phyloP scores from a whole-genome alignment of 2,113 vertebrate species.

The Motacilla alba region DNA sequence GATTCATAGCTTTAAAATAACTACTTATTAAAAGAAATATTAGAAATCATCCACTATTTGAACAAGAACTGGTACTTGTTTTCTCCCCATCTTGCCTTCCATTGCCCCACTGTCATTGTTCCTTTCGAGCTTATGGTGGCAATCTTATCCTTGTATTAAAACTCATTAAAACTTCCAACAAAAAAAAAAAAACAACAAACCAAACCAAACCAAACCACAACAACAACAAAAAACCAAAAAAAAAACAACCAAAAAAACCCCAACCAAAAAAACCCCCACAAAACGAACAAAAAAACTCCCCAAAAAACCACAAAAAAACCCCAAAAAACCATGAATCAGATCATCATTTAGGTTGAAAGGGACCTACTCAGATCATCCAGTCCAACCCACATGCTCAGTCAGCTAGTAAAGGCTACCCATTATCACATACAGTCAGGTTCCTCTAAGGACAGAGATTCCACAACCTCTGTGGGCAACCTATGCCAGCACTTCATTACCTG shows the following conservation, averaged over 20 bases:
- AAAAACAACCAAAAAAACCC: no score
- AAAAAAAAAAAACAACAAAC: no score
- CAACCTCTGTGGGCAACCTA: neutral
- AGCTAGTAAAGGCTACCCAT: neutral
- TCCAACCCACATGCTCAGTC: neutral
- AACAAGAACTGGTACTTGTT: neutral
- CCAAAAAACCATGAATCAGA: neutral
- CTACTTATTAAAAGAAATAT: neutral
- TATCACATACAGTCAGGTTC: neutral
- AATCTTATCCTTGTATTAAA: neutral
- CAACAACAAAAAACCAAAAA: no score
- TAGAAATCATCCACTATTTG: neutral
- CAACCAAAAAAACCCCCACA: no score
- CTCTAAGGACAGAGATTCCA: neutral
- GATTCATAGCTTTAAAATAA: neutral
- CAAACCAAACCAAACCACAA: neutral
- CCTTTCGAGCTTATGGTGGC: neutral
- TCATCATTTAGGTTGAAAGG: neutral
- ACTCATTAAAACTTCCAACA: neutral
- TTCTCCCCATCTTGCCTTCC: neutral
- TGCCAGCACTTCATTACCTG: neutral
- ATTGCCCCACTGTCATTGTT: neutral
- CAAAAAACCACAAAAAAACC: no score
- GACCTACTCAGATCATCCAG: neutral
- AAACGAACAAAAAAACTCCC: no score